Conservation (phyloP, 2,888 invertebrate genomes). For the Melinaea menophilus region DNA sequence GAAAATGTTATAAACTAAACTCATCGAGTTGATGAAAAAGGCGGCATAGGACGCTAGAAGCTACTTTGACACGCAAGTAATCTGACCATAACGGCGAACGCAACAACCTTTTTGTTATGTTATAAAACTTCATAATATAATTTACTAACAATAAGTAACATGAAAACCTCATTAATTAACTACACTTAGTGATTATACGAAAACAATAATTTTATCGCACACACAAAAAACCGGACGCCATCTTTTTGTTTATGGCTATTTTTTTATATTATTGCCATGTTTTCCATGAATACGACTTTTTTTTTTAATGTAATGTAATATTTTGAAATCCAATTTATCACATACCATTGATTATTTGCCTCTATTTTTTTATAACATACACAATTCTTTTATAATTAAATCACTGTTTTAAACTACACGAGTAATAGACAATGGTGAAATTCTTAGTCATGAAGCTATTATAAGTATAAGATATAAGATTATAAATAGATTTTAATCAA, state of each 20-base stretch:
- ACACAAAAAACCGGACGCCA: constrained; percentile 77
- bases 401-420: no score
- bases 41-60: constrained; percentile 71
- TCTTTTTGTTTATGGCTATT: constrained; percentile 74
- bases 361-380: no score
- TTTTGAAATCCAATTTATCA: no score
- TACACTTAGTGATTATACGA: constrained; percentile 49
- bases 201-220: constrained; percentile 75
- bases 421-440: no score
- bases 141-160: constrained; percentile 34
- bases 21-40: constrained; percentile 62
- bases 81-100: constrained; percentile 38
- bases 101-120: constrained; percentile 38
- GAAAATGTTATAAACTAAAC: constrained; percentile 41
- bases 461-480: no score
- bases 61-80: constrained; percentile 64
- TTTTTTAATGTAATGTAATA: neutral
- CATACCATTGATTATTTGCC: no score
- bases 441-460: no score
- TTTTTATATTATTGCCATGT: constrained; percentile 11
- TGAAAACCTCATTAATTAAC: constrained; percentile 37
- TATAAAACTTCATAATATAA: constrained; percentile 39
- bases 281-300: neutral
- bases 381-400: no score
- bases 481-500: no score